Base-by-base conservation (phyloP, 2,888 invertebrate species). In the Cylloceria caligata region DNA sequence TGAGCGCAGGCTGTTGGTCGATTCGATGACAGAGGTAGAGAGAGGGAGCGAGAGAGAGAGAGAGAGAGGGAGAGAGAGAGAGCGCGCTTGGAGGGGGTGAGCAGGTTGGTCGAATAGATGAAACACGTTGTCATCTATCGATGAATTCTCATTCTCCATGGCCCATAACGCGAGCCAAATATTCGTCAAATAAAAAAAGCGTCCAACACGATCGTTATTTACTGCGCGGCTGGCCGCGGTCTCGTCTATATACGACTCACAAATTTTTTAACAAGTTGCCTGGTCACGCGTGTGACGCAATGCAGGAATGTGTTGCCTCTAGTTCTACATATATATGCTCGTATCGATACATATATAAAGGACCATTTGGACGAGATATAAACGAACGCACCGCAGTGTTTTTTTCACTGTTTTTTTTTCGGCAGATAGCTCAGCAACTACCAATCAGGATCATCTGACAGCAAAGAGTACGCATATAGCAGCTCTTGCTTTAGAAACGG, bases 401-500 rank as follows among this genome's bases (percentile, higher is more conserved):
- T 24, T 69, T 55, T 55, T 24, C 39, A 27, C 67, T 39, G 85
- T 57, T 47, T 78, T 77, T 64, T 80, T 75, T 80, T 86, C 86
- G 88, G 87, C 88, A 87, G 90, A 91, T 91, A 89, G 90, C 89
- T 89, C 89, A 86, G 91, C 91, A 91, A 91, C 91, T 90, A 92
- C 91, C 91, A 91, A 92, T 91, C 91, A 92, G 91, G 91, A 92
- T 91, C 90, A 90, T 91, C 91, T 89, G 91, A 91, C 91, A 91
- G 90, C 87, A 89, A 86, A 87, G 86, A 85, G 87, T 87, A 85
- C 83, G 86, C 73, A 11, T 16, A 88, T 85, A 87, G 85, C 84
- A 84, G 82, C 82, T 85, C 62, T 39, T 67, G 81, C 76, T 73
- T 81, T 36, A 64, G 72, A 67, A 71, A 64, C 74, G 57, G 55